Evolutionary conservation across 2,797 vertebrate species (phyloP).

Genomic region (Clarias pachynema): DNA sequence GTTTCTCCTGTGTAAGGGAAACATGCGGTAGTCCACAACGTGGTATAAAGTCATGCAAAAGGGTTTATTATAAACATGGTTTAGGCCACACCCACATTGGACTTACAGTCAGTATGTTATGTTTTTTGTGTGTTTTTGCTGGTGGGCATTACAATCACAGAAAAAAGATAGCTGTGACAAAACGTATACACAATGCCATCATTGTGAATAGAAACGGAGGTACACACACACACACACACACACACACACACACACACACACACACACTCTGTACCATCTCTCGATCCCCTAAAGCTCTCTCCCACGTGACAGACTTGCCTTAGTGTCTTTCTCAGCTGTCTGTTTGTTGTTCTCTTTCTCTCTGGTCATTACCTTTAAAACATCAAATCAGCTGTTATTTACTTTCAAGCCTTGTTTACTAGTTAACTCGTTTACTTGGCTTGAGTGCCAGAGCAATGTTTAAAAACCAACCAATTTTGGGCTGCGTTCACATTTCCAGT

Average conservation of each 20-base stretch:
- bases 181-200: slow-evolving; percentile 40
- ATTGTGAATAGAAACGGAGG: slow-evolving; percentile 39
- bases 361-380: not conserved
- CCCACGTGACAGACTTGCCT: slow-evolving; percentile 13
- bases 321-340: not conserved
- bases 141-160: not conserved
- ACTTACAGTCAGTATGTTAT: not conserved
- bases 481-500: no score
- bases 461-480: no score
- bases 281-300: slow-evolving; percentile 18
- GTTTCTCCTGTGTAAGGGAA: no score
- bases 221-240: slow-evolving; percentile 30
- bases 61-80: not conserved
- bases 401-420: not conserved
- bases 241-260: slow-evolving; percentile 36
- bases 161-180: slow-evolving; percentile 19
- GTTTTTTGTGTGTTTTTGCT: slow-evolving; percentile 13
- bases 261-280: slow-evolving; percentile 25
- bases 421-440: not conserved
- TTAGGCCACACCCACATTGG: not conserved
- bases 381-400: not conserved
- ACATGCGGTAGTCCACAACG: no score
- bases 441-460: not conserved
- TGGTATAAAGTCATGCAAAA: no score
- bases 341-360: not conserved